A percentile compares a stretch with the other conserved stretches of the same genome.
These are phyloP conservation scores for Lates calcarifer DNA, from an alignment of 2,113 vertebrate species.

Conservation along the genomic window DNA sequence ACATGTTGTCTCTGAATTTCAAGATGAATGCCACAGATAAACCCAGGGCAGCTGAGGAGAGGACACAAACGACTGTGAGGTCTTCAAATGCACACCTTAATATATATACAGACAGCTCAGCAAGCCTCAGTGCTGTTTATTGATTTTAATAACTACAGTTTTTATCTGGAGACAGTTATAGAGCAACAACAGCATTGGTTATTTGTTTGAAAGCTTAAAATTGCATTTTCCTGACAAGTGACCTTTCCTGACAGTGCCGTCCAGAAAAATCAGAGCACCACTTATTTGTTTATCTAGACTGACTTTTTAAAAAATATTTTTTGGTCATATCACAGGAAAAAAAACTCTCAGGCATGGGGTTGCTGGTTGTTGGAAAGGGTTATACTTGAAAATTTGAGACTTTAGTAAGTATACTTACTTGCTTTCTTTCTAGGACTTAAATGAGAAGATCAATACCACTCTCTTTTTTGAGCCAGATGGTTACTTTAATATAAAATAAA, in stretches of 20 bases:
- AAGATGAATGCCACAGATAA: slow-evolving; percentile 97
- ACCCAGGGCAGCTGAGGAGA: slow-evolving; percentile 88
- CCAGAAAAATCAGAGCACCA: neutral
- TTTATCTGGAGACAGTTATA: neutral
- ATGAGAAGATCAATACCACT: no score
- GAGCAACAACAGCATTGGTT: neutral
- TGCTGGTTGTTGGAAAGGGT: no score
- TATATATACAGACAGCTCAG: no score
- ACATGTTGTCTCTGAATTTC: slow-evolving; percentile 99
- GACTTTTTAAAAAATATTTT: no score
- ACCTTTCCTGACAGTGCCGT: neutral
- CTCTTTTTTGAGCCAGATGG: no score
- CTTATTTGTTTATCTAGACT: no score
- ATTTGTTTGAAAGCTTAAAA: neutral
- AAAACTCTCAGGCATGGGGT: no score
- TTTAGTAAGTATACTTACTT: no score
- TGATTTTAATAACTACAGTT: neutral
- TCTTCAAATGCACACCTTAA: neutral
- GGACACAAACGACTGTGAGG: neutral
- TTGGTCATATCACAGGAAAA: no score
- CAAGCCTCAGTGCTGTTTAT: neutral
- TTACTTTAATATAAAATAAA: no score
- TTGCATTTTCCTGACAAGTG: neutral
- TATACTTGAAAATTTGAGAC: no score
- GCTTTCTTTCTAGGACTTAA: no score